Base-by-base conservation (phyloP, 1,140 invertebrate species). In the Drosophila setifemur region DNA sequence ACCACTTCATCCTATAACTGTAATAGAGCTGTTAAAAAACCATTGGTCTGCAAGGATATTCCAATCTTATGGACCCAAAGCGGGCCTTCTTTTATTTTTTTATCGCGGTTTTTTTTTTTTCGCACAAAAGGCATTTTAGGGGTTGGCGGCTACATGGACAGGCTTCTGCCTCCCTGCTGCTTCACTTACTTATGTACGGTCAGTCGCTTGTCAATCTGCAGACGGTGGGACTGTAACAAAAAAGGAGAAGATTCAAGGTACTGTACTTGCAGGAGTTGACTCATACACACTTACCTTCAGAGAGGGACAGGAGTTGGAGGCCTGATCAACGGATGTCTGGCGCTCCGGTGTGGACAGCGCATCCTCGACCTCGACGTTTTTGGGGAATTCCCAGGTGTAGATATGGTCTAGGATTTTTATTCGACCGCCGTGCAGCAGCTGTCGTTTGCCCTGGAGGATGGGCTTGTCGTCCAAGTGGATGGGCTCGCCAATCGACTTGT, bases 161-260 rank as follows among this genome's bases (percentile, higher is more conserved):
- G 50, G 8, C 31, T 12, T 33, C 12, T 71, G 44, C 42, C 44
- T 71, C 37, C 42, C 44, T 31, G 26, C 44, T 39, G 35, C 5
- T 43, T 70, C 23, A 75, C 81, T 86, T 86, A 86, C 81, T 86
- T 86, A 54, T 86, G 82, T 4, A 86, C 63, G n/a, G 81, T 86
- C 3, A 86, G 37, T 11, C 81, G 82, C 47, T 70, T 82, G 42
- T 75, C 82, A 23, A 68, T 47, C 21, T 49, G 66, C 9, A 40
- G 58, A 11, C 58, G 79, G 16, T 71, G 55, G 29, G 31, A 43
- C 69, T 87, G 47, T 45, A 69, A 45, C 33, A 66, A 16, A n/a
- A 16, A 28, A 21, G 31, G n/a, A 31, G 0, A 25, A 50, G 25
- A 9, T 16, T 64, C 26, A 6, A 6, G 29, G 26, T 47, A 55